Percentiles rank a stretch among this genome's conserved stretches.
Evolutionary conservation across 2,113 vertebrate genomes (phyloP).

Genomic region (Sylvia atricapilla): DNA sequence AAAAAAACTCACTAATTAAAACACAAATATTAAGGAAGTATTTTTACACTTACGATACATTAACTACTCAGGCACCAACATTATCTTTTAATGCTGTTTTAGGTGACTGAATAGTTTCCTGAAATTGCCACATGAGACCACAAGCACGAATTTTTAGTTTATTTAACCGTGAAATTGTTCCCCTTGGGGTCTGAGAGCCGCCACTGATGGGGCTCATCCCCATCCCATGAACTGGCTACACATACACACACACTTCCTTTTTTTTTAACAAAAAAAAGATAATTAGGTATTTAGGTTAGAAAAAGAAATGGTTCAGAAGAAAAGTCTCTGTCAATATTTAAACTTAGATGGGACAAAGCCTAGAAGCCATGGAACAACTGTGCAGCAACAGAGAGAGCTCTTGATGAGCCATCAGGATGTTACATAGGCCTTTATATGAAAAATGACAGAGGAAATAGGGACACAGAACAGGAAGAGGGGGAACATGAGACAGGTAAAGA

Average conservation of each 20-base stretch:
- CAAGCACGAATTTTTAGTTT: accelerated
- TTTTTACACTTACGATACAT: background rate
- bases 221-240: background rate
- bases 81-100: background rate
- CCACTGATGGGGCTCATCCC: too few species aligned
- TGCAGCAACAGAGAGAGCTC: background rate
- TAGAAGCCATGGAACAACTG: background rate
- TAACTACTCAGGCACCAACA: background rate
- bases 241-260: background rate
- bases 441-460: background rate
- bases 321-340: background rate
- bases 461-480: background rate
- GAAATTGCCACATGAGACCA: background rate
- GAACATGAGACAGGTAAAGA: background rate
- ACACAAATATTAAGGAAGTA: background rate
- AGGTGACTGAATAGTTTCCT: background rate
- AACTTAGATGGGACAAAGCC: background rate
- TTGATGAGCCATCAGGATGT: background rate
- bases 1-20: accelerated
- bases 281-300: background rate
- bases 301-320: background rate
- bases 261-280: background rate
- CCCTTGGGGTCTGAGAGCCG: background rate
- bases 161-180: background rate
- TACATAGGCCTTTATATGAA: accelerated